Percentiles rank a stretch among this genome's conserved stretches.
Conservation (phyloP, 2,113 vertebrate genomes). For the Cacatua alba region DNA sequence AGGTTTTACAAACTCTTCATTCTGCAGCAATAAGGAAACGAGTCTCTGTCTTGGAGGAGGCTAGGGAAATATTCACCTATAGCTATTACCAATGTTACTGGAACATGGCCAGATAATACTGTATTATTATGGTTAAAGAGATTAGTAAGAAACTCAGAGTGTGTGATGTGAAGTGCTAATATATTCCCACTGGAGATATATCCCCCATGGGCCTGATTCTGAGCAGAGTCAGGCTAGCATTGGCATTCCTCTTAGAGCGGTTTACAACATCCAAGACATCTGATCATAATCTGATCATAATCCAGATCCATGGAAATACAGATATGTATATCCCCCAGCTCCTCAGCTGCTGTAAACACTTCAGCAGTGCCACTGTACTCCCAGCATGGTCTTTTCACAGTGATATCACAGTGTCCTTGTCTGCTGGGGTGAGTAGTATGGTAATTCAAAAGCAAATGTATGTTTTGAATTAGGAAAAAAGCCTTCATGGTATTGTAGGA, state of each 20-base stretch:
- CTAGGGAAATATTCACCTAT: constrained; percentile 12
- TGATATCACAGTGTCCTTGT: background rate
- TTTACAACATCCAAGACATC: background rate
- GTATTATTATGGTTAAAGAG: background rate
- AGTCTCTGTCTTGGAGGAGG: background rate
- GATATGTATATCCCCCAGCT: background rate
- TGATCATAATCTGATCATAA: background rate
- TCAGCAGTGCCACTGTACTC: background rate
- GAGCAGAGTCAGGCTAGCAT: rapidly evolving
- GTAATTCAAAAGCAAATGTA: background rate
- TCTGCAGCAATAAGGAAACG: background rate
- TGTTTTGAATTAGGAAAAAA: background rate
- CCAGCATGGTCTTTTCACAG: background rate
- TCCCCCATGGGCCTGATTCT: rapidly evolving
- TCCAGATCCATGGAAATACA: background rate
- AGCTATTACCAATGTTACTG: background rate
- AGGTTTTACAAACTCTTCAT: constrained; percentile 7
- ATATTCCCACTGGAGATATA: background rate
- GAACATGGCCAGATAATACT: background rate
- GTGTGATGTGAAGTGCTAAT: background rate
- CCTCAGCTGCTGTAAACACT: background rate
- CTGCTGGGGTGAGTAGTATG: background rate
- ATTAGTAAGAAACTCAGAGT: background rate
- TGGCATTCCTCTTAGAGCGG: background rate
- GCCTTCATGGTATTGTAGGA: background rate